A percentile compares a stretch with the other conserved stretches of the same genome.
phyloP scores from a whole-genome alignment of 2,797 vertebrate species.

The Sitta carolinensis region DNA sequence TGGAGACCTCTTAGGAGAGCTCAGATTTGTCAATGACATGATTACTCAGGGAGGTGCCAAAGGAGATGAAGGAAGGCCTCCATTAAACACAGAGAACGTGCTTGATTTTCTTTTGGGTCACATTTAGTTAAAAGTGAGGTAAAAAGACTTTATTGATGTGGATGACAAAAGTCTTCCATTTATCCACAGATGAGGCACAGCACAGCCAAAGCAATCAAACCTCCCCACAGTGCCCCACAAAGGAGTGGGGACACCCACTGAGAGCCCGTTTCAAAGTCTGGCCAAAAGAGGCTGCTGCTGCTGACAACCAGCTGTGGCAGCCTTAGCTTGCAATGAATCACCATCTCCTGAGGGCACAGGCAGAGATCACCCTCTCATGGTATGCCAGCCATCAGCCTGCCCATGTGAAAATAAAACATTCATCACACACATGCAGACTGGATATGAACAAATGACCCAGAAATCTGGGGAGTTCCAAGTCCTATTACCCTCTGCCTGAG shows the following conservation, averaged over 20 bases:
- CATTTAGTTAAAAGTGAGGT: not conserved
- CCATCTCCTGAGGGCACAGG: not conserved
- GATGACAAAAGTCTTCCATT: not conserved
- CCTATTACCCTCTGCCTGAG: not conserved
- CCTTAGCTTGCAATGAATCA: not conserved
- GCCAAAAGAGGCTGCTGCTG: not conserved
- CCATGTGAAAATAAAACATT: constrained; percentile 12
- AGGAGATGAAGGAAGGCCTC: not conserved
- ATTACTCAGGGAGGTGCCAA: not conserved
- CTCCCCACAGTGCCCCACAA: not conserved
- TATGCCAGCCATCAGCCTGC: not conserved
- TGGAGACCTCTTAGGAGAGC: not conserved
- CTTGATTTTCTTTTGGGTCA: not conserved
- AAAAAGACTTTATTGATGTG: not conserved
- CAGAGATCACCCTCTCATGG: not conserved
- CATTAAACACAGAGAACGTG: not conserved
- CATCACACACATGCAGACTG: not conserved
- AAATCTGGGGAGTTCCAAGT: not conserved
- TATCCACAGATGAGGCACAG: not conserved
- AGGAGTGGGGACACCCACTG: not conserved
- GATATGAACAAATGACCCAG: constrained; percentile 31
- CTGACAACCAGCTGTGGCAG: not conserved
- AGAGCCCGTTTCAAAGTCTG: not conserved
- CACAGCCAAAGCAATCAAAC: not conserved
- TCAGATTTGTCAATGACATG: not conserved